A percentile compares a stretch with the other conserved stretches of the same genome.
Evolutionary conservation across 2,888 invertebrate genomes (phyloP).

Genomic region (Schizotus pectinicornis): DNA sequence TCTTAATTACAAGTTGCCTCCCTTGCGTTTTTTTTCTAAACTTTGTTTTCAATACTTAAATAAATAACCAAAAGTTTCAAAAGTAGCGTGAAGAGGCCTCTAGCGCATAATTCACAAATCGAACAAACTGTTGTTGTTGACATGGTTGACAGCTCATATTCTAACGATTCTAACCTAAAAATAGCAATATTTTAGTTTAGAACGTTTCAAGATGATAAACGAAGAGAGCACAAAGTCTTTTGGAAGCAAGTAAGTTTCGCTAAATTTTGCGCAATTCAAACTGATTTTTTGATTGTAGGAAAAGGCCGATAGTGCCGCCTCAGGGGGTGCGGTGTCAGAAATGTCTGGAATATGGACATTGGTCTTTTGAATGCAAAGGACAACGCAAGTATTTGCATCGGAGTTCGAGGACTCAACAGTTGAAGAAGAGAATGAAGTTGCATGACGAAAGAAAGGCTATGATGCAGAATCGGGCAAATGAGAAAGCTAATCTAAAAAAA

Average conservation of each 20-base stretch:
- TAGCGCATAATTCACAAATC: too few relatives aligned
- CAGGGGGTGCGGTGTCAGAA: conserved; percentile 88
- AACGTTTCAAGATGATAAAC: too few relatives aligned
- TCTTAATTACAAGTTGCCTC: too few relatives aligned
- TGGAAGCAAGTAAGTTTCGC: conserved; percentile 1
- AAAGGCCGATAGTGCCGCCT: conserved; percentile 69
- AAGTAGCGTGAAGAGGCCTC: too few relatives aligned
- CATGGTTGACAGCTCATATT: too few relatives aligned
- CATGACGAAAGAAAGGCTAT: conserved; percentile 53
- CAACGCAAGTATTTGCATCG: conserved; percentile 88
- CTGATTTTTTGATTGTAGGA: conserved; percentile 49
- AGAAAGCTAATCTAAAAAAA: conserved; percentile 31
- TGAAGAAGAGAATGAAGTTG: conserved; percentile 71
- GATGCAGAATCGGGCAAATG: conserved; percentile 19
- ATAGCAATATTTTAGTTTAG: too few relatives aligned
- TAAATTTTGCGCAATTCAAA: not conserved
- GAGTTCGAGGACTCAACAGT: conserved; percentile 79
- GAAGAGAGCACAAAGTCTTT: not conserved
- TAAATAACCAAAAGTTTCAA: too few relatives aligned
- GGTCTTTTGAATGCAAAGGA: conserved; percentile 92
- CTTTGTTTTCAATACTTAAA: too few relatives aligned
- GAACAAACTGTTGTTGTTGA: too few relatives aligned
- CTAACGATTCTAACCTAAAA: too few relatives aligned
- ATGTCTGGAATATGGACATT: conserved; percentile 90
- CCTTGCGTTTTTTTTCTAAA: too few relatives aligned